These are phyloP conservation scores for Chaetophractus vellerosus DNA, from an alignment of 2,797 vertebrate species.

Conservation along the genomic window DNA sequence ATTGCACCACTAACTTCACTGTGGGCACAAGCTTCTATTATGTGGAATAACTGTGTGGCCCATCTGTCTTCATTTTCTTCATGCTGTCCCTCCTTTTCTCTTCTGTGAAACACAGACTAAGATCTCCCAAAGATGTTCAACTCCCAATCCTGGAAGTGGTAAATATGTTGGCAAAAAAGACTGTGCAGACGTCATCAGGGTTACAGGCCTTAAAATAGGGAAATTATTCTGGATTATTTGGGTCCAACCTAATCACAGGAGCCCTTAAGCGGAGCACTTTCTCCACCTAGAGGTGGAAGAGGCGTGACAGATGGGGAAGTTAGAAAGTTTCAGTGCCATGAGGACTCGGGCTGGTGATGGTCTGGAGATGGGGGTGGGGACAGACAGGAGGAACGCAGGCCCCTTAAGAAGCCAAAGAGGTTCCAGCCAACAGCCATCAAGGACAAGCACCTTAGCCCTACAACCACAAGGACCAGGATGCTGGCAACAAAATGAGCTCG, in stretches of 20 bases:
- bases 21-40: conserved; percentile 95
- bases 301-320: not conserved
- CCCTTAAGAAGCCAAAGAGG: not conserved
- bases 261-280: not conserved
- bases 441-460: too few species aligned
- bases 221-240: not conserved
- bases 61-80: conserved; percentile 95
- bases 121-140: not conserved
- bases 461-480: not conserved
- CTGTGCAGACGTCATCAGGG: not conserved
- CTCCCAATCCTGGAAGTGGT: not conserved
- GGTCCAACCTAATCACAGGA: not conserved
- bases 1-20: conserved; percentile 95
- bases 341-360: not conserved
- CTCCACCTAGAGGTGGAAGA: not conserved
- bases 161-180: not conserved
- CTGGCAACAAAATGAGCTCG: not conserved
- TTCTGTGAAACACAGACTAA: not conserved
- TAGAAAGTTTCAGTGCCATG: not conserved
- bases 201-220: not conserved
- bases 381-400: not conserved
- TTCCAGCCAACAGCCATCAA: not conserved
- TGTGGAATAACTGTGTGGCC: conserved; percentile 89
- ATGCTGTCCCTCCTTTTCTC: conserved; percentile 92
- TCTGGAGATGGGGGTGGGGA: not conserved